A percentile compares a stretch with the other conserved stretches of the same genome.
phyloP scores from a whole-genome alignment of 2,888 invertebrate species.

The Ectropis crepuscularia region DNA sequence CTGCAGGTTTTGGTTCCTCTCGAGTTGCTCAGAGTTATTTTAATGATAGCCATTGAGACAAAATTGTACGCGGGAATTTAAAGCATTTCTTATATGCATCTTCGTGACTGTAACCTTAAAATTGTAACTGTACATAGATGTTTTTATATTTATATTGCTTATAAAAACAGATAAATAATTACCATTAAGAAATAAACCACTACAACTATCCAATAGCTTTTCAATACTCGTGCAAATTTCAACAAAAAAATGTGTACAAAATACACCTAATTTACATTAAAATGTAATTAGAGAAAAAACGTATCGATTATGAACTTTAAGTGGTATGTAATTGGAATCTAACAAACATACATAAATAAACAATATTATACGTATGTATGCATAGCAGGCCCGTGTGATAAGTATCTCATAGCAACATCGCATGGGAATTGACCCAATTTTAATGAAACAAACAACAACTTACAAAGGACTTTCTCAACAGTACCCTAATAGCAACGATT shows the following conservation, averaged over 20 bases:
- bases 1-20: conserved; percentile 31
- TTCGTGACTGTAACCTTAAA: conserved; percentile 15
- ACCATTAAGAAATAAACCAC: too few species aligned
- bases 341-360: too few species aligned
- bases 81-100: conserved; percentile 6
- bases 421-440: conserved; percentile 4
- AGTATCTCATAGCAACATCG: background rate
- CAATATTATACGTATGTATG: too few species aligned
- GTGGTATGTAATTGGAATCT: too few species aligned
- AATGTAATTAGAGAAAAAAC: too few species aligned
- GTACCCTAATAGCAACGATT: conserved; percentile 16
- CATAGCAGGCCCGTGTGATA: background rate
- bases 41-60: conserved; percentile 31
- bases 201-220: too few species aligned
- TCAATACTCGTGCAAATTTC: too few species aligned
- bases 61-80: conserved; percentile 12
- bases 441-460: conserved; percentile 12
- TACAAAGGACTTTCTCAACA: conserved; percentile 25
- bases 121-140: background rate
- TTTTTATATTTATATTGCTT: too few species aligned
- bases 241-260: too few species aligned
- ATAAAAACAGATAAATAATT: too few species aligned
- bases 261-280: too few species aligned
- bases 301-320: too few species aligned
- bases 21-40: conserved; percentile 34